Evolutionary conservation across 1,140 invertebrate species (phyloP), one percentile per base, ranked within the genome.

Genomic region (Choristoneura fumiferana): DNA sequence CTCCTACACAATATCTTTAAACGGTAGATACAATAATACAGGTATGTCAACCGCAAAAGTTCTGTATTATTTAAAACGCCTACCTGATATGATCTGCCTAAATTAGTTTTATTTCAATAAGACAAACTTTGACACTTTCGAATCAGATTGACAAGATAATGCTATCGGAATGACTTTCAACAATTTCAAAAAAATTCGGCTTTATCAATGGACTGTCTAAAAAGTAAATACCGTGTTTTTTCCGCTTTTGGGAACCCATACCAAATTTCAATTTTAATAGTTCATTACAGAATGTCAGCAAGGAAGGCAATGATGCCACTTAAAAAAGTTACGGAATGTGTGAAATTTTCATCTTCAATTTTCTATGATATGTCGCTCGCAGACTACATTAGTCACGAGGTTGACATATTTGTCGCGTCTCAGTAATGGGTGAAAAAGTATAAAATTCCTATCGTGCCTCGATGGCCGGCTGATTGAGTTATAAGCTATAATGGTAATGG

Each of bases 401-500:
- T n/a, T 75, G 69, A 76, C 73, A 72, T 81, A 75, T 78, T 71
- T 77, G 69, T 74, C 64, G n/a, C n/a, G 36, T 54, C 71, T 69
- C 76, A 59, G 68, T 73, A 76, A 76, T 77, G 71, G 71, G 59
- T 78, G 74, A 84, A 84, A 85, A 87, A 85, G 74, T 84, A 70
- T 74, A 76, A 81, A 83, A 85, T 87, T 76, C 76, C 79, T 76
- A 75, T 71, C 73, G 72, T 68, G 71, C 60, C 62, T 57, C 54
- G 63, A 67, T 68, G 73, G 66, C 58, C 65, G n/a, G 68, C 76
- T 85, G 81, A 87, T 87, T 85, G 84, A 87, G 84, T 87, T 87
- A 87, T 87, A 85, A 85, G 78, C 78, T 82, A 83, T 84, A 85
- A 87, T 84, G 78, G 79, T 79, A 73, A 78, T 75, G 78, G 74